Evolutionary conservation across 2,113 vertebrate genomes (phyloP).

Genomic region (Sebastes schlegelii): DNA sequence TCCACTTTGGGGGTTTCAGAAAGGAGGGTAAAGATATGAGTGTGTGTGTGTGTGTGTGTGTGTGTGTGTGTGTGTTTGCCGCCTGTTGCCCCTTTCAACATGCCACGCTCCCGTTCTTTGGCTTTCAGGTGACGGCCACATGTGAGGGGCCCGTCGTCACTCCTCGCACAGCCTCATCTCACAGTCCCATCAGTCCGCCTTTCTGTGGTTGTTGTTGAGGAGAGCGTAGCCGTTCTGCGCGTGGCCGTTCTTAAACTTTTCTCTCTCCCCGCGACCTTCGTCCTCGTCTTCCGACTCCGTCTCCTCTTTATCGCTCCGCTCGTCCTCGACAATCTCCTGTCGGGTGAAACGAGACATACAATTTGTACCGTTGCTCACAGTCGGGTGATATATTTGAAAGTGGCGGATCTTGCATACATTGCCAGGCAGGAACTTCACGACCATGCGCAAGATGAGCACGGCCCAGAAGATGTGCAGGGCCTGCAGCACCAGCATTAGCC

Average conservation of each 20-base stretch:
- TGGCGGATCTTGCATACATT: slow-evolving; percentile 88
- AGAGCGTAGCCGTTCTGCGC: slow-evolving; percentile 87
- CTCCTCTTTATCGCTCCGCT: slow-evolving; percentile 93
- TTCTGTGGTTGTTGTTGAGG: slow-evolving; percentile 90
- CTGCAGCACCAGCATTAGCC: slow-evolving; percentile 91
- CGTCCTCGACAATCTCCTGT: slow-evolving; percentile 89
- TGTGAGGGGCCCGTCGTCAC: slow-evolving; percentile 9
- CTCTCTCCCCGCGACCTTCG: slow-evolving; percentile 30
- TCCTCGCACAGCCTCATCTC: background rate
- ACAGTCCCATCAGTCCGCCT: slow-evolving; percentile 77
- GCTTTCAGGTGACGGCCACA: slow-evolving; percentile 43
- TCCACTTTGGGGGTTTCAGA: slow-evolving; percentile 29
- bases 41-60: background rate
- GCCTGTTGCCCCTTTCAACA: slow-evolving; percentile 33
- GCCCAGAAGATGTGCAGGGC: slow-evolving; percentile 95
- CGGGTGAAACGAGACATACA: background rate
- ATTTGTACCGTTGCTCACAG: background rate
- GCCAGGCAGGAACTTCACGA: slow-evolving; percentile 93
- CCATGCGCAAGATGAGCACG: slow-evolving; percentile 92
- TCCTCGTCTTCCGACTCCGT: slow-evolving; percentile 91
- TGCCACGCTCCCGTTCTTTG: slow-evolving; percentile 42
- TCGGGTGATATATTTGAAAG: background rate
- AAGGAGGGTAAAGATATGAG: background rate
- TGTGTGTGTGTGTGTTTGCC: slow-evolving; percentile 27
- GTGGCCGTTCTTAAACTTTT: slow-evolving; percentile 84